Evolutionary conservation across 2,113 vertebrate genomes (phyloP), one percentile per base, ranked within the genome.

Genomic region (Lasiurus cinereus): DNA sequence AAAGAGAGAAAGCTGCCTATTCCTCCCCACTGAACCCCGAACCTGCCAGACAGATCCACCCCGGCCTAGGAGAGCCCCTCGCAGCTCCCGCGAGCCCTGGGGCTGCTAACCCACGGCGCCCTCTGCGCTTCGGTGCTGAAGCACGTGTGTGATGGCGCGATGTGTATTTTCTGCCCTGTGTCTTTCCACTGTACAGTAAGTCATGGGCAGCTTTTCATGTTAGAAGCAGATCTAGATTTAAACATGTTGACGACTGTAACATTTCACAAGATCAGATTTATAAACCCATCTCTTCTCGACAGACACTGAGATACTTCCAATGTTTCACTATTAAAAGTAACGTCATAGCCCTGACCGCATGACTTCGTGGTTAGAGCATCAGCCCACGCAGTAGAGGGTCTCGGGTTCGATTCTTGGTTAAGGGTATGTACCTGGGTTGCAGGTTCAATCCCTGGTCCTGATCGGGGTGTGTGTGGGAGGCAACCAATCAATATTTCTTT

Each of bases 261-360:
- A 94, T 72, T 83, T 91, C 79, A 90, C 27, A 27, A 83, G 82
- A 56, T 77, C 8, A 31, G 19, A 69, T n/a, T 76, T 91, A 79
- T 83, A 16, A 83, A 67, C 13, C 10, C 39, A 39, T 39, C 39
- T 39, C 39, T 39, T 39, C 39, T 39, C 39, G 39, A 39, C 39
- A 73, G 62, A 72, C 15, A 88, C 1, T 8, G 39, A 79, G 46
- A 18, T 50, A n/a, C 27, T 79, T 91, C 43, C n/a, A 39, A 74
- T 46, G 78, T 91, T 48, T 70, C 31, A 56, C 66, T 50, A 46
- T 70, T 74, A 88, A 84, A 78, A 76, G 62, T 8, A 56, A 56
- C 8, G 19, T 18, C 54, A 21, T 19, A 22, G 54, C 54, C 52
- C 54, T 56, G 54, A 8, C 54, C 8, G 7, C 54, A 8, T 56